Base-by-base conservation (phyloP, 1,140 invertebrate genomes). In the Amyelois transitella region DNA sequence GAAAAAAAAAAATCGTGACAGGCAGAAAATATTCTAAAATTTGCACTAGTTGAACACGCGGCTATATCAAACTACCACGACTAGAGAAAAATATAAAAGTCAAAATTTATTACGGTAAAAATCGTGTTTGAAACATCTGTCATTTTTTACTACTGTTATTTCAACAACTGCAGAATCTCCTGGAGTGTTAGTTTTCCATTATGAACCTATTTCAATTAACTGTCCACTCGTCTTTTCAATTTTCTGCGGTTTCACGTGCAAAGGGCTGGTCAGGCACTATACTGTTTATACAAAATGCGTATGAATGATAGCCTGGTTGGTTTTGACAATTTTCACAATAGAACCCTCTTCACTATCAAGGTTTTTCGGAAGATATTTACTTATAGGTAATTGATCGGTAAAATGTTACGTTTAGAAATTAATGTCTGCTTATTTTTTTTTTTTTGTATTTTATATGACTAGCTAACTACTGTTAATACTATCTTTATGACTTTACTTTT, bases 131-230 rank as follows among this genome's bases (percentile, higher is more conserved):
- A 28, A 8, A 2, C 7, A 28, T 28, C 7, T 28, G 7, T 28
- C 25, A 10, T 12, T 5, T 8, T 5, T 28, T 28, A 1, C 25
- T 8, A 28, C 7, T 28, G 25, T 1, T 28, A 28, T 28, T 28
- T 43, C 18, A 43, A 2, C 43, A 18, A 28, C 5, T 10, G 7
- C 14, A 6, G 43, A 45, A 19, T 17, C 8, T 45, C 18, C 43
- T 19, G 19, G 18, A n/a, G 18, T 45, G 43, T 45, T 45, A 45
- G 43, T 45, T 45, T 45, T 45, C 43, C 43, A 45, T 45, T 45
- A 45, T 19, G 18, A 17, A 45, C 43, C 43, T 45, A 45, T 45
- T 45, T 19, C 43, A 45, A 45, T 45, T 45, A 45, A 6, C 14
- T 45, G 19, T 10, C 18, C 8, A 45, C 19, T 19, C 10, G 43